Base-by-base conservation (phyloP, 2,113 vertebrate species). In the Oryzias curvinotus region DNA sequence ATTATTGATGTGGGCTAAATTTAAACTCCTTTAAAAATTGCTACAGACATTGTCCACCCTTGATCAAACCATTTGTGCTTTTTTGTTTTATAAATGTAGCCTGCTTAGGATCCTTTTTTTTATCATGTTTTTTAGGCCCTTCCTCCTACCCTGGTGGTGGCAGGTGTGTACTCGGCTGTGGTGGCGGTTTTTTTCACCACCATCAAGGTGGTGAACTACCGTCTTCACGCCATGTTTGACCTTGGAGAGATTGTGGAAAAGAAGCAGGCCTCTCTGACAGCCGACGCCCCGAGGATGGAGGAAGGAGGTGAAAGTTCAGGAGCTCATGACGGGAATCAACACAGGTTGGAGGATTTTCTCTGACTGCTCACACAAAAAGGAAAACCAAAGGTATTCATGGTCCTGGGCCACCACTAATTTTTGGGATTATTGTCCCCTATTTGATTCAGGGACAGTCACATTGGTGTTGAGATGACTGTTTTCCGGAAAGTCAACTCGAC, bases 191-290 rank as follows among this genome's bases (percentile, higher is more conserved):
- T 95, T 83, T 96, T 96, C 75, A 92, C 93, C 0, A 88, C 93
- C 68, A 90, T 96, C 68, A 96, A 96, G 75, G 92, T 91, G 4
- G 87, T 96, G 49, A 96, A 96, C 85, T 96, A 92, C 65, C 92
- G 94, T 25, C 90, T 96, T 14, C 95, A 96, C 17, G 78, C 94
- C 56, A 96, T 96, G 95, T 96, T 96, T 14, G 95, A 96, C 82
- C 89, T 94, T 48, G 95, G 95, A 0, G 95, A 96, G 86, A 94
- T 96, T 15, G 92, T 96, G 49, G 95, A 96, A 87, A 95, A 95
- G 81, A 92, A 92, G 69, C 92, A 90, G 82, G 93, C 93, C 6
- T 89, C 92, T 0, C 81, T 94, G 52, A 85, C 90, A n/a, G 78
- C 89, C 45, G 94, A 94, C 4, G 85, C 58, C 3, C 73, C 73